Conservation (phyloP, 2,113 vertebrate genomes). For the Parotia lawesii region DNA sequence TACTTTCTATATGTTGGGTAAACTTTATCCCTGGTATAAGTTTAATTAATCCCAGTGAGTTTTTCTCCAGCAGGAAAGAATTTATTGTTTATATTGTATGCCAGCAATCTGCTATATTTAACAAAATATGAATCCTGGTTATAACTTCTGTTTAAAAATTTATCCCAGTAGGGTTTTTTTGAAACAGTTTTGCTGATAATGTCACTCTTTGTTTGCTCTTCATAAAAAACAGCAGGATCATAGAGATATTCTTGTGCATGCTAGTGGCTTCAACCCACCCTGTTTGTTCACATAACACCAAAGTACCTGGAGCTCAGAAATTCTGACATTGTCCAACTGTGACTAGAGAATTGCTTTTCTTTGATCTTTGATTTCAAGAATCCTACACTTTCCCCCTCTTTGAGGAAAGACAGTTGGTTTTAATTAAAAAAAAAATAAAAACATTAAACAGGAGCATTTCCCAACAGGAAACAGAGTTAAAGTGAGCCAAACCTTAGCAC, state of each 20-base stretch:
- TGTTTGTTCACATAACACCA: not conserved
- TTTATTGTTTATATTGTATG: not conserved
- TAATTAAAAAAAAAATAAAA: not conserved
- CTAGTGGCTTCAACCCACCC: not conserved
- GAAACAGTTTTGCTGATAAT: not conserved
- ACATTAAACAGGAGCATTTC: not conserved
- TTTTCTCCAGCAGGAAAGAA: not conserved
- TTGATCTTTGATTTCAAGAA: conserved; percentile 19
- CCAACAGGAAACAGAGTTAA: not conserved
- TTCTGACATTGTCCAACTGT: not conserved
- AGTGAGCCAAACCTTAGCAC: not conserved
- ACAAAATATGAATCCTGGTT: not conserved
- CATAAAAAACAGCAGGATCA: not conserved
- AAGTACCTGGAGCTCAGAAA: conserved; percentile 10
- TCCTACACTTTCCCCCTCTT: not conserved
- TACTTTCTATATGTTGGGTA: not conserved
- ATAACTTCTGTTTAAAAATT: not conserved
- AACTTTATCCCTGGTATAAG: not conserved
- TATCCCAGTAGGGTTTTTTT: not conserved
- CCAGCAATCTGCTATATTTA: not conserved
- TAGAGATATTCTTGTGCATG: not conserved
- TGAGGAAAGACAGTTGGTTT: conserved; percentile 1
- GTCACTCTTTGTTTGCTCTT: not conserved
- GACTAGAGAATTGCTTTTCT: not conserved
- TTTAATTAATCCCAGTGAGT: not conserved